Evolutionary conservation across 2,888 invertebrate species (phyloP), one percentile per base, ranked within the genome.

Genomic region (Heteropelma amictum): DNA sequence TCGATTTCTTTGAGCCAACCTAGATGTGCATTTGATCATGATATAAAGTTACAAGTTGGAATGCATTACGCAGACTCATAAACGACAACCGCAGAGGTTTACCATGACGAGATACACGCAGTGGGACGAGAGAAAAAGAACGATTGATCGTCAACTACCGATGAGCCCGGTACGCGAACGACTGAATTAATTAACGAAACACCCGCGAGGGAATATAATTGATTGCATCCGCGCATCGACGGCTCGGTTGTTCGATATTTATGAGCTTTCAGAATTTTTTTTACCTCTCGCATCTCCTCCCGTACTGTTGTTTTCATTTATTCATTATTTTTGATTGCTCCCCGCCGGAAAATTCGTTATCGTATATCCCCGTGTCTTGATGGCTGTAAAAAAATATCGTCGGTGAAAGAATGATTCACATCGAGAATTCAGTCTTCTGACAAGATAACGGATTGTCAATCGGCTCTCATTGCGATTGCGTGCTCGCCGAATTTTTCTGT

Each of bases 161-260:
- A 23, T 42, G 45, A 56, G 53, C 68, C 51, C 28, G 33, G 49
- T 72, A 68, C n/a, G n/a, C 60, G 67, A 72, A 71, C 69, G 70
- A 72, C 71, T 75, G 67, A 79, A 78, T 71, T 72, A 79, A 79
- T 75, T 77, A 77, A 75, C 75, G 54, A 73, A 70, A 54, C 68
- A 54, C 64, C 49, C 73, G 53, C 60, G 54, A 60, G 64, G 60
- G 56, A 54, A 76, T 73, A 77, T 71, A 75, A 76, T 72, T 70
- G 75, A 75, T 79, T 72, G 69, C 58, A 54, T 38, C 51, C 21
- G 12, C 47, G 38, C 53, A 71, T 72, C 68, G 58, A 69, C 77
- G 63, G 17, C 38, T 35, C 35, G 28, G 49, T 69, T 54, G 75
- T 67, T 72, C 54, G 67, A 75, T 78, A 75, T 72, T 75, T 70